phyloP scores from a whole-genome alignment of 1,140 invertebrate species.

The Achroia grisella region DNA sequence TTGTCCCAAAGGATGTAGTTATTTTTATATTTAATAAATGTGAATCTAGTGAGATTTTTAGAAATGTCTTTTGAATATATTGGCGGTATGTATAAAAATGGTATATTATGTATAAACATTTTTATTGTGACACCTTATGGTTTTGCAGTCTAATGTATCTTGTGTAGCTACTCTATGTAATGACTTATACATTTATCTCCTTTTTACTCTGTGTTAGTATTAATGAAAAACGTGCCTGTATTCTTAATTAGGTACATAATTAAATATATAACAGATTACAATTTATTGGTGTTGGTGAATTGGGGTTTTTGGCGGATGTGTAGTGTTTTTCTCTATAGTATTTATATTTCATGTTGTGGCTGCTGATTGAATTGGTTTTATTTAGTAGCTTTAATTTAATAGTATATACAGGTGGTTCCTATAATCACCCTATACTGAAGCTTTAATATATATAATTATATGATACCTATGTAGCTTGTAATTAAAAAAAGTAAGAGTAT shows the following conservation, averaged over 20 bases:
- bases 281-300: no score
- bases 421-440: no score
- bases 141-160: slow-evolving; percentile 12
- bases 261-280: no score
- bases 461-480: no score
- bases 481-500: no score
- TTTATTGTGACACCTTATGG: slow-evolving; percentile 13
- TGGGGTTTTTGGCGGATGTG: no score
- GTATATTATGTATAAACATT: neutral
- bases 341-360: no score
- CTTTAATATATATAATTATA: no score
- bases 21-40: slow-evolving; percentile 1
- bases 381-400: no score
- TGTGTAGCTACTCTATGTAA: slow-evolving; percentile 6
- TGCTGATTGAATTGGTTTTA: no score
- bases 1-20: neutral
- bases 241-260: slow-evolving; percentile 16
- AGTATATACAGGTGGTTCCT: no score
- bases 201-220: slow-evolving; percentile 22
- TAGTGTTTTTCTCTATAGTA: no score
- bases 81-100: neutral
- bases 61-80: slow-evolving; percentile 5
- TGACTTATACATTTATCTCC: slow-evolving; percentile 2
- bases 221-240: slow-evolving; percentile 28
- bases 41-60: slow-evolving; percentile 14